phyloP scores from a whole-genome alignment of 2,888 invertebrate genomes.

The Caradrina clavipalpis region DNA sequence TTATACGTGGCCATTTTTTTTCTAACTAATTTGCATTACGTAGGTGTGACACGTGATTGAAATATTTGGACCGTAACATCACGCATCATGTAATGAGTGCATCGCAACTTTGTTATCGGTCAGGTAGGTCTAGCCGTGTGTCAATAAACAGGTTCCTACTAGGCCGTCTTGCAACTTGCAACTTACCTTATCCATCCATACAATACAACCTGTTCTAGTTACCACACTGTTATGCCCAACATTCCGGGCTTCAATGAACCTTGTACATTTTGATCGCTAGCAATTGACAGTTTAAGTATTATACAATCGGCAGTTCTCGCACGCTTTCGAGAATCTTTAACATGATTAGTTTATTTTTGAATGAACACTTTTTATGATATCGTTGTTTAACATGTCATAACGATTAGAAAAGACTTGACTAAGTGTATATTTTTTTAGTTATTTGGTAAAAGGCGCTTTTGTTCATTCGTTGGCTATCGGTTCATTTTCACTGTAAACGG shows the following conservation, averaged over 20 bases:
- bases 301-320: slow-evolving; percentile 58
- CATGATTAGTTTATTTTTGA: slow-evolving; percentile 62
- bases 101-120: slow-evolving; percentile 68
- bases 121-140: slow-evolving; percentile 52
- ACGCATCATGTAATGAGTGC: slow-evolving; percentile 41
- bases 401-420: slow-evolving; percentile 23
- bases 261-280: slow-evolving; percentile 47
- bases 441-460: background rate
- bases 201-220: slow-evolving; percentile 58
- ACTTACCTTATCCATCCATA: slow-evolving; percentile 45
- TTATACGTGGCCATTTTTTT: slow-evolving; percentile 9
- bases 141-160: slow-evolving; percentile 60
- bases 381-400: slow-evolving; percentile 35
- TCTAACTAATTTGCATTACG: slow-evolving; percentile 28
- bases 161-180: slow-evolving; percentile 38
- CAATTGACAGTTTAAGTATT: slow-evolving; percentile 57
- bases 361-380: slow-evolving; percentile 45
- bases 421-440: background rate
- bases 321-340: slow-evolving; percentile 69
- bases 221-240: slow-evolving; percentile 48
- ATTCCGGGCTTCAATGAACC: slow-evolving; percentile 38
- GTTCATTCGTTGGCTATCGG: background rate
- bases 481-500: slow-evolving; percentile 21
- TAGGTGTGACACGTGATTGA: slow-evolving; percentile 22
- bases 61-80: slow-evolving; percentile 54